phyloP scores from a whole-genome alignment of 2,888 invertebrate species.

The Tribolium freemani region DNA sequence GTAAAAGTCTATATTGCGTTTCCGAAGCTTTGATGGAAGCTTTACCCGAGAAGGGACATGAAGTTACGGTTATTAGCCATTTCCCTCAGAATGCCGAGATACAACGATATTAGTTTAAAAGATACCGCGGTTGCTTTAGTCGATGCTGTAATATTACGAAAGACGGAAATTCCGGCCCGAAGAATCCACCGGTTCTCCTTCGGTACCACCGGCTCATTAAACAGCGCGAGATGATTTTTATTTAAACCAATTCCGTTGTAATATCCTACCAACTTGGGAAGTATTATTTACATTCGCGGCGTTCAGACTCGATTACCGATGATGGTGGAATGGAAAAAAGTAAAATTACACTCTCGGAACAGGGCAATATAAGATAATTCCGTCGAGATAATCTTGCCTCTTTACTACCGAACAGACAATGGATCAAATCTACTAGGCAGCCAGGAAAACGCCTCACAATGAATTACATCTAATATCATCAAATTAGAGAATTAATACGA shows the following conservation, averaged over 20 bases:
- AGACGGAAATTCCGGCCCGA: conserved; percentile 1
- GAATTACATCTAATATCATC: too few species aligned
- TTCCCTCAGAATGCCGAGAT: conserved; percentile 73
- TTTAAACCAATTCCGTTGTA: conserved; percentile 25
- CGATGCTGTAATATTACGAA: conserved; percentile 37
- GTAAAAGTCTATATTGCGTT: conserved; percentile 79
- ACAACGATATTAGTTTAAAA: conserved; percentile 72
- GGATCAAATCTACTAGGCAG: not conserved
- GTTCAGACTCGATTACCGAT: conserved; percentile 24
- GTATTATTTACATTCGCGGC: conserved; percentile 22
- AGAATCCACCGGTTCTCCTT: conserved; percentile 10
- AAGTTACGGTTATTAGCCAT: conserved; percentile 78
- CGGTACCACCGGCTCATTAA: conserved; percentile 28
- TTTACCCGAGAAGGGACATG: conserved; percentile 74
- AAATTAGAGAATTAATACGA: too few species aligned
- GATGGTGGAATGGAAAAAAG: conserved; percentile 19
- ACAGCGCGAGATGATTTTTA: conserved; percentile 25
- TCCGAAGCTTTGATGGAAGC: conserved; percentile 72
- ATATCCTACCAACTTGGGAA: conserved; percentile 8
- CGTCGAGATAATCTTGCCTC: not conserved
- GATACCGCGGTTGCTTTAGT: conserved; percentile 52
- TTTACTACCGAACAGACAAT: not conserved
- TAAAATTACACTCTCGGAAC: conserved; percentile 14
- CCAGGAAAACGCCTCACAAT: not conserved
- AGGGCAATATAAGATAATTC: conserved; percentile 19